Conservation (phyloP, 2,113 vertebrate species). For the Limanda limanda region DNA sequence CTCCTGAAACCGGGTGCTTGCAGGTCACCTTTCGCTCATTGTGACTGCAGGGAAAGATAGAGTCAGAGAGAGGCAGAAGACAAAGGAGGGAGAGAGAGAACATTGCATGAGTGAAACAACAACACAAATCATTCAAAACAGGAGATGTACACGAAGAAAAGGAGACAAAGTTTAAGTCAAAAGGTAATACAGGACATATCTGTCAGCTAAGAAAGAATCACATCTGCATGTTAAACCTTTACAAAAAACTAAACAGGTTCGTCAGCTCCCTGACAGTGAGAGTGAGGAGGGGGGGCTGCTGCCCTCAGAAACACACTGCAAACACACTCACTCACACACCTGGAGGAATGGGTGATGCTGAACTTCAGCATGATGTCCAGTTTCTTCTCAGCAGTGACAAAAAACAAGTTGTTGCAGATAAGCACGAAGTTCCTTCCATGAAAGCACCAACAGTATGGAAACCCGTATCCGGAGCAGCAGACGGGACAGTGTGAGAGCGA, state of each 20-base stretch:
- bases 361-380: conserved; percentile 36
- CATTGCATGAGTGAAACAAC: background rate
- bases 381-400: background rate
- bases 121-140: background rate
- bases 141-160: background rate
- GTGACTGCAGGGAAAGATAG: conserved; percentile 83
- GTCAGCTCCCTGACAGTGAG: too few species aligned
- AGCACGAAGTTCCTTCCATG: background rate
- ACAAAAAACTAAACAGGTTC: too few species aligned
- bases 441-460: background rate
- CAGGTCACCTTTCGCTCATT: conserved; percentile 99
- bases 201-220: background rate
- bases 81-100: background rate
- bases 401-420: background rate
- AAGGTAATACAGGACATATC: background rate
- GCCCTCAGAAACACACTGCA: background rate
- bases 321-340: conserved; percentile 20
- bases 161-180: background rate
- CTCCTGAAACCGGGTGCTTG: conserved; percentile 93
- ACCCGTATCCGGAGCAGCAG: background rate
- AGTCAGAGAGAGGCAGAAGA: conserved; percentile 1
- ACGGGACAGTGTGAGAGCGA: background rate
- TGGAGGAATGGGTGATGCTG: conserved; percentile 20
- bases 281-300: too few species aligned
- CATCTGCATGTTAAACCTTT: too few species aligned